These are phyloP conservation scores for Theonella swinhoei DNA, from an alignment of 37 sponge, comb jelly and placozoan species.

Conservation along the genomic window DNA sequence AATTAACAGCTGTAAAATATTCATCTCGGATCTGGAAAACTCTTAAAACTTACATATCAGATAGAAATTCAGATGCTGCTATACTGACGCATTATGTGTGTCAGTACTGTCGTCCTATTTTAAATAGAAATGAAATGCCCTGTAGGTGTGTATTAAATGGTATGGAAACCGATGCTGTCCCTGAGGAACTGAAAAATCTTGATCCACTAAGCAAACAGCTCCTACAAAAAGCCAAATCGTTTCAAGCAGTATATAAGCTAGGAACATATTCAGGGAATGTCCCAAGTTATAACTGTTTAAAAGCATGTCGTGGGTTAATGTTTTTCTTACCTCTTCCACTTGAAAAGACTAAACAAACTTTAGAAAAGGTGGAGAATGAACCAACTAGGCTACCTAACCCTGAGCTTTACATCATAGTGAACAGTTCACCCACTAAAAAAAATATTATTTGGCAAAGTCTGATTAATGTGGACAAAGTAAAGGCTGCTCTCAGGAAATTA, in stretches of 20 bases:
- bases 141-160: constrained; percentile 70
- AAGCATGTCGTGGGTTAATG: constrained; percentile 49
- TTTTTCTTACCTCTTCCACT: constrained; percentile 58
- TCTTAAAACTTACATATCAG: constrained; percentile 23
- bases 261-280: constrained; percentile 62
- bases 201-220: constrained; percentile 51
- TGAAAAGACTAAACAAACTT: constrained; percentile 50
- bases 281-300: constrained; percentile 45
- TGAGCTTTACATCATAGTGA: constrained; percentile 46
- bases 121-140: constrained; percentile 50
- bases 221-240: constrained; percentile 61
- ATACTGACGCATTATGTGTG: constrained; percentile 29
- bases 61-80: background rate
- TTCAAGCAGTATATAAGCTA: constrained; percentile 58
- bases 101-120: constrained; percentile 42
- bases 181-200: constrained; percentile 39
- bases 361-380: background rate
- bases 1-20: constrained; percentile 13
- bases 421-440: constrained; percentile 41
- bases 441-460: constrained; percentile 53
- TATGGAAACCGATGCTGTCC: constrained; percentile 41
- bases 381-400: constrained; percentile 13
- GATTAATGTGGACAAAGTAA: constrained; percentile 35
- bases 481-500: constrained; percentile 19
- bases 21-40: constrained; percentile 22